phyloP scores from a whole-genome alignment of 2,113 vertebrate species.

The Bos javanicus region DNA sequence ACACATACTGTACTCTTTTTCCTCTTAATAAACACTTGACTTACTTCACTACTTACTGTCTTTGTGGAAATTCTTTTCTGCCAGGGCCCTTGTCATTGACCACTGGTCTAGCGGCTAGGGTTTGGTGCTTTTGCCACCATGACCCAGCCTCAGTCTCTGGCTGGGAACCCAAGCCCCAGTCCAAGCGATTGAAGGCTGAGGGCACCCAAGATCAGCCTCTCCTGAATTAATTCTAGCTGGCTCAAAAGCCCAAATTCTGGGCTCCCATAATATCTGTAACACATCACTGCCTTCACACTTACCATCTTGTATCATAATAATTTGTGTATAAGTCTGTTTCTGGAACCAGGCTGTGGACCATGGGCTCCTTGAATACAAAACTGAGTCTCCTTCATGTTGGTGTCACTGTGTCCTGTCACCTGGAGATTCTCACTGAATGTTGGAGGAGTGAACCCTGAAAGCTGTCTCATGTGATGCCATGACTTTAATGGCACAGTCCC shows the following conservation, averaged over 20 bases:
- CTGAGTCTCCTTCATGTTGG: background rate
- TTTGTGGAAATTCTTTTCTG: background rate
- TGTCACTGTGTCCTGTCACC: background rate
- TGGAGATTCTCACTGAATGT: no score
- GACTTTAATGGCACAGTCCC: background rate
- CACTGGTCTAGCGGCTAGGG: background rate
- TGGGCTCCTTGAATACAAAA: background rate
- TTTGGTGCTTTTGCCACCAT: background rate
- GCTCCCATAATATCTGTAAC: background rate
- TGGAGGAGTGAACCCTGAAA: background rate
- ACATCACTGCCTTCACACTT: background rate
- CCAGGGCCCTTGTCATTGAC: background rate
- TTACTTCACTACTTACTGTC: background rate
- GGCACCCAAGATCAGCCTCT: background rate
- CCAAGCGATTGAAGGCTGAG: background rate
- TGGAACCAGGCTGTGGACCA: background rate
- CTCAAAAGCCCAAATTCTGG: background rate
- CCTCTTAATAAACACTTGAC: background rate
- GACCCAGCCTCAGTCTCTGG: background rate
- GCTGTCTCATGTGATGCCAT: no score
- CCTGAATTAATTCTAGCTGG: background rate
- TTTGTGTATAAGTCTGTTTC: background rate
- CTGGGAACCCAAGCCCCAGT: background rate
- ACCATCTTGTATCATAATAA: background rate
- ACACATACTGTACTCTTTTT: background rate